These are phyloP conservation scores for Sepiola atlantica DNA, from an alignment of 2,888 invertebrate genomes.

Conservation along the genomic window DNA sequence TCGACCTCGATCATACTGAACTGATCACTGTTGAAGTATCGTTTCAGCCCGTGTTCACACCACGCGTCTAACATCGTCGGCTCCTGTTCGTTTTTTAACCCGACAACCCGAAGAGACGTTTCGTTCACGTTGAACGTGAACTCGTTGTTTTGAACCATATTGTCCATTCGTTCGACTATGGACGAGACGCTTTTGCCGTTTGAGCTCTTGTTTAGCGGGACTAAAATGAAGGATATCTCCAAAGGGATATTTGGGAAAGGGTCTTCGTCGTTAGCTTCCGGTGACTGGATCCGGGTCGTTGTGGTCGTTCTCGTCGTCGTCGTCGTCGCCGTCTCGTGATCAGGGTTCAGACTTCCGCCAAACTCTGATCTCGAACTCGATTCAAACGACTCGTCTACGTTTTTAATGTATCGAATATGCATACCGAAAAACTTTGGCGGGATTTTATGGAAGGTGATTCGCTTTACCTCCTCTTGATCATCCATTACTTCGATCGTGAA, in stretches of 20 bases:
- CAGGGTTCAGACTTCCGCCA: accelerated
- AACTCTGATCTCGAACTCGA: background rate
- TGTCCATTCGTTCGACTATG: constrained; percentile 58
- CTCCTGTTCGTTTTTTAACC: constrained; percentile 51
- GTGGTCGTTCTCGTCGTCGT: too few species aligned
- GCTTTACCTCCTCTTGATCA: background rate
- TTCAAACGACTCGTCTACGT: background rate
- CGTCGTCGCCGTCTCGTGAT: background rate
- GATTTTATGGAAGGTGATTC: constrained; percentile 46
- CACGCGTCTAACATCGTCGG: constrained; percentile 53
- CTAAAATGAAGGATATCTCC: constrained; percentile 59
- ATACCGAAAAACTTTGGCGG: background rate
- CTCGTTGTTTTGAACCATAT: constrained; percentile 54
- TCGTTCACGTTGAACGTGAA: constrained; percentile 64
- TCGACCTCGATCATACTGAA: constrained; percentile 47
- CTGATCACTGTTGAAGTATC: constrained; percentile 48
- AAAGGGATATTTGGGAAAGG: constrained; percentile 45
- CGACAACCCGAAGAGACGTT: constrained; percentile 58
- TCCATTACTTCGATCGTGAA: constrained; percentile 48
- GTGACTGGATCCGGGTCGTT: too few species aligned
- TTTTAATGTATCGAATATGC: background rate
- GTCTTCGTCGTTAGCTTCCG: background rate
- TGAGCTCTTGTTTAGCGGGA: constrained; percentile 55
- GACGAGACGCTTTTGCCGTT: constrained; percentile 55
- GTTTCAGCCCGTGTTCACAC: constrained; percentile 54